phyloP scores from a whole-genome alignment of 2,888 invertebrate species.

The Eristalinus sepulchralis region DNA sequence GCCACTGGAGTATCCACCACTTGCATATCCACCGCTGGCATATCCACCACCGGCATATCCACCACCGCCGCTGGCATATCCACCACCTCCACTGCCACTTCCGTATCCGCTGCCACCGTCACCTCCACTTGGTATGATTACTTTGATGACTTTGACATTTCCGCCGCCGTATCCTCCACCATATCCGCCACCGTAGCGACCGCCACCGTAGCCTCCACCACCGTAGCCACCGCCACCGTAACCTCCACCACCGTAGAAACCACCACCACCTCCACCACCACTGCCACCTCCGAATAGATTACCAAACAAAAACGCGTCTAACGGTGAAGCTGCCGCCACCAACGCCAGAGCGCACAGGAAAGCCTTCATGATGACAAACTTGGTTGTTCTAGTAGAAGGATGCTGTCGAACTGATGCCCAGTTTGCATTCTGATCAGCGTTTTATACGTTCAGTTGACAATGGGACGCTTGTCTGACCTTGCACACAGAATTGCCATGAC shows the following conservation, averaged over 20 bases:
- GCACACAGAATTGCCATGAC: slow-evolving; percentile 29
- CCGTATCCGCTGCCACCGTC: slow-evolving; percentile 30
- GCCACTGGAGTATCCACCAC: slow-evolving; percentile 13
- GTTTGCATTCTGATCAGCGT: slow-evolving; percentile 19
- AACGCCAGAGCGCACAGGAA: slow-evolving; percentile 65
- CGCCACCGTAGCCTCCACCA: slow-evolving; percentile 23
- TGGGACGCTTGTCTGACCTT: slow-evolving; percentile 33
- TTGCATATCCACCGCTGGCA: too few species aligned
- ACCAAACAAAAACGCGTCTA: slow-evolving; percentile 61
- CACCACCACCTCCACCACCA: slow-evolving; percentile 17
- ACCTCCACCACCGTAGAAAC: neutral
- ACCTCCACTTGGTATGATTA: slow-evolving; percentile 12
- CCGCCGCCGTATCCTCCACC: slow-evolving; percentile 42
- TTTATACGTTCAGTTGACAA: slow-evolving; percentile 54
- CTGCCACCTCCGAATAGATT: slow-evolving; percentile 41
- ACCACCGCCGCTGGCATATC: too few species aligned
- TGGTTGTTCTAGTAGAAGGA: slow-evolving; percentile 44
- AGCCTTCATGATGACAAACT: slow-evolving; percentile 52
- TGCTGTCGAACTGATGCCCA: slow-evolving; percentile 58
- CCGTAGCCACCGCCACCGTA: slow-evolving; percentile 6
- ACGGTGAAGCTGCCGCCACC: slow-evolving; percentile 56
- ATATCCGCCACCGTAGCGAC: slow-evolving; percentile 33
- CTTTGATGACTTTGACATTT: slow-evolving; percentile 41
- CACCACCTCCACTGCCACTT: slow-evolving; percentile 1
- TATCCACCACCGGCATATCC: slow-evolving; percentile 38